phyloP scores from a whole-genome alignment of 2,797 vertebrate species.

The Loriculus beryllinus region DNA sequence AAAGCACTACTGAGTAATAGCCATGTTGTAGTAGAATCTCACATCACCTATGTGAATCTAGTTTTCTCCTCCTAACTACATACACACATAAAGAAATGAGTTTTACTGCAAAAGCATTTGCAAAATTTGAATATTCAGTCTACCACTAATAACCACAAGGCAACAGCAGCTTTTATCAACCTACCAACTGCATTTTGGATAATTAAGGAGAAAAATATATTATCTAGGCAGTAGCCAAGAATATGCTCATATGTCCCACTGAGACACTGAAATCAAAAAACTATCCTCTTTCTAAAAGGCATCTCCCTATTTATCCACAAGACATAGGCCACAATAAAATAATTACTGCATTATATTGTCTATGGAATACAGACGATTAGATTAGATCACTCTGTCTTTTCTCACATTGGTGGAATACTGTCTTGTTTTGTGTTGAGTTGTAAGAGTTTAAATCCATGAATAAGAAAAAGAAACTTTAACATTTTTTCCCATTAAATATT shows the following conservation, averaged over 20 bases:
- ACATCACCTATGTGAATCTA: not conserved
- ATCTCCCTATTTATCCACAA: not conserved
- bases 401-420: not conserved
- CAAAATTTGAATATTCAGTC: not conserved
- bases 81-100: not conserved
- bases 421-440: not conserved
- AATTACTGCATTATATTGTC: not conserved
- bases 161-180: not conserved
- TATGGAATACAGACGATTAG: not conserved
- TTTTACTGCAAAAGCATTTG: not conserved
- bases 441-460: not conserved
- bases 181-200: not conserved
- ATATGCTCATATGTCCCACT: not conserved
- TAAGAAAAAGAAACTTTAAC: not conserved
- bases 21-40: not conserved
- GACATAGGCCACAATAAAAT: not conserved
- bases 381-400: not conserved
- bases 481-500: not conserved
- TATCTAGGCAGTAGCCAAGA: not conserved
- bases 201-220: not conserved
- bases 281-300: not conserved
- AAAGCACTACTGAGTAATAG: not conserved
- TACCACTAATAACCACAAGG: not conserved
- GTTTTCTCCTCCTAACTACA: not conserved
- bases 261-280: not conserved